Base-by-base conservation (phyloP, 2,113 vertebrate genomes). In the Catharus bicknelli region DNA sequence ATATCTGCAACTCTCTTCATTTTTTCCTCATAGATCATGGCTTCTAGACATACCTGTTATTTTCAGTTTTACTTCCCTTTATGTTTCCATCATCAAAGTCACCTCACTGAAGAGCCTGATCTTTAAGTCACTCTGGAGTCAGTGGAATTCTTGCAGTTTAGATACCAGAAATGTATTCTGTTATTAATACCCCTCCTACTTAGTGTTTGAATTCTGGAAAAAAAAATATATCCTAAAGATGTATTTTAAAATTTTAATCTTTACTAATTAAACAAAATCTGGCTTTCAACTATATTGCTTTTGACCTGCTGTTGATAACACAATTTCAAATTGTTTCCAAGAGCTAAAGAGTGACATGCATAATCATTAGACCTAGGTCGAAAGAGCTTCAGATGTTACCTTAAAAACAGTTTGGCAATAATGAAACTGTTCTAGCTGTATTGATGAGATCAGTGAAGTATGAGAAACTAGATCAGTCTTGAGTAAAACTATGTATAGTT, bases 381-480 rank as follows among this genome's bases (percentile, higher is more conserved):
- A 67, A 94, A 87, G 55, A 91, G 50, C 72, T 70, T 95, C 63
- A 73, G 50, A 76, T 29, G 7, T 88, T 86, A 74, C 73, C 57
- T 83, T 90, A 86, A 58, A 77, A 88, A 58, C 12, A 21, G 38
- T 69, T 88, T 80, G 70, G 18, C 72, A 66, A 7, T 91, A 70
- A 34, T 83, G 51, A 90, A 94, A 88, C 36, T 74, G 7, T 62
- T 94, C 22, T 73, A 43, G 26, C 38, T 88, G 68, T 26, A 73
- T 94, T 72, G 54, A 22, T 55, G 51, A 91, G 53, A 89, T 87
- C 74, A 85, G 9, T 74, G 36, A 91, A 63, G 59, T 90, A 59
- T 93, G 79, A 95, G 90, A 94, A 95, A 90, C 77, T 58, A 70
- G 59, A 95, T 94, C 79, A 86, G 72, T 63, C 88, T 80, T 83